Evolutionary conservation across 2,797 vertebrate genomes (phyloP), one percentile per base, ranked within the genome.

Genomic region (Sebastes cheni): DNA sequence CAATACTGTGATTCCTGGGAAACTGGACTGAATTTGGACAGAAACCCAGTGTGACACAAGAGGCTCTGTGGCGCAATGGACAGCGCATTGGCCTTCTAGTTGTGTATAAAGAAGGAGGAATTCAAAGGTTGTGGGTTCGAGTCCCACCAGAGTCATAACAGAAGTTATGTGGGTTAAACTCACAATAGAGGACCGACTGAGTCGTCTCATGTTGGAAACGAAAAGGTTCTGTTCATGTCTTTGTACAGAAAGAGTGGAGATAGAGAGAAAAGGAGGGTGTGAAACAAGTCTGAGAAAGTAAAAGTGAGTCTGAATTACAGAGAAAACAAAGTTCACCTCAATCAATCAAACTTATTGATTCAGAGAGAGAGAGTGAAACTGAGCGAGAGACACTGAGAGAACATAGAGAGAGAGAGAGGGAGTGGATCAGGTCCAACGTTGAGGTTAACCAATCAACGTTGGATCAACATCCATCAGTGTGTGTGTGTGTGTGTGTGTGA

Each of bases 101-200:
- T 39, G 36, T 13, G 12, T 42, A 13, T 6, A 6, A 6, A 42
- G 39, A 42, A 16, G 7, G 18, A 50, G 18, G 18, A 27, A 82
- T 91, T 91, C 86, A 94, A 91, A 94, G 92, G 93, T 94, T 93
- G 92, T 86, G 89, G 90, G 91, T 34, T 34, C 9, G 9, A 34
- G 2, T 34, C 32, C 32, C 32, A 34, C 32, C 32, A 8, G 10
- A 34, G 32, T 34, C 4, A 11, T 78, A 10, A n/a, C 23, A 18
- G 34, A 65, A 29, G 25, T n/a, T 4, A 12, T 6, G 36, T 10
- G 2, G 14, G n/a, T 23, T 30, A 18, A 14, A 42, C 22, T 16
- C 5, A 25, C 34, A 39, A 13, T 12, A 32, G 5, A 23, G 4
- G 7, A 39, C 61, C 2, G 13, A 64, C n/a, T 22, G n/a, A 64